A percentile compares a stretch with the other conserved stretches of the same genome.
These are phyloP conservation scores for Elysia crispata DNA, from an alignment of 2,888 invertebrate genomes.

Conservation along the genomic window DNA sequence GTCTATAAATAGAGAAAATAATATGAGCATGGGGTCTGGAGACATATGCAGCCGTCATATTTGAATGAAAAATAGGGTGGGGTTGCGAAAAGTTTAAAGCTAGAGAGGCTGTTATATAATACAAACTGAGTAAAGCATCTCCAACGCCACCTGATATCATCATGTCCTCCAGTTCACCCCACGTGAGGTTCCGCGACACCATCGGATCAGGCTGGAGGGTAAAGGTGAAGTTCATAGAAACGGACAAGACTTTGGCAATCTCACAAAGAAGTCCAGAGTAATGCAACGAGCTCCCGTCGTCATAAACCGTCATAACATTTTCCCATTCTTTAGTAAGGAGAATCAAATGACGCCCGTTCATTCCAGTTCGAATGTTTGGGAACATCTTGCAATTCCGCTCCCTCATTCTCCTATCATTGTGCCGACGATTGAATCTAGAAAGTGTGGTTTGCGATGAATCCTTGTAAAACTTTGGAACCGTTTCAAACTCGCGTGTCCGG, in stretches of 20 bases:
- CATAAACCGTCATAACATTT: neutral
- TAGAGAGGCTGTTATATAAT: too few species aligned
- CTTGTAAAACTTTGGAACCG: too few species aligned
- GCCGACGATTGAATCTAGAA: too few species aligned
- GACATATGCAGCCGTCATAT: too few species aligned
- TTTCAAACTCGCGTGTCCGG: too few species aligned
- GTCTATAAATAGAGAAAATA: too few species aligned
- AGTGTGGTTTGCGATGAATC: too few species aligned
- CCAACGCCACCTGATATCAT: neutral
- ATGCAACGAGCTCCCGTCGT: neutral
- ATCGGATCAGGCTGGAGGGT: neutral
- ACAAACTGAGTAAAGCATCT: too few species aligned
- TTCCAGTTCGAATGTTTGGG: slow-evolving; percentile 24
- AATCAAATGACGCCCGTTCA: slow-evolving; percentile 20
- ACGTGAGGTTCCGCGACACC: neutral
- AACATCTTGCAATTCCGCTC: neutral
- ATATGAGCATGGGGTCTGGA: too few species aligned
- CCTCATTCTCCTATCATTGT: too few species aligned
- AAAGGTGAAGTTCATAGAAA: slow-evolving; percentile 29
- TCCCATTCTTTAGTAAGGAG: slow-evolving; percentile 24
- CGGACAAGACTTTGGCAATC: neutral
- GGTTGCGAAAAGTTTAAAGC: too few species aligned
- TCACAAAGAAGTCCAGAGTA: slow-evolving; percentile 21
- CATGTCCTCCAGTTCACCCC: neutral
- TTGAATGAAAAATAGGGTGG: too few species aligned